A percentile compares a stretch with the other conserved stretches of the same genome.
Conservation (phyloP, 2,113 vertebrate species). For the Rhabdornis inornatus region DNA sequence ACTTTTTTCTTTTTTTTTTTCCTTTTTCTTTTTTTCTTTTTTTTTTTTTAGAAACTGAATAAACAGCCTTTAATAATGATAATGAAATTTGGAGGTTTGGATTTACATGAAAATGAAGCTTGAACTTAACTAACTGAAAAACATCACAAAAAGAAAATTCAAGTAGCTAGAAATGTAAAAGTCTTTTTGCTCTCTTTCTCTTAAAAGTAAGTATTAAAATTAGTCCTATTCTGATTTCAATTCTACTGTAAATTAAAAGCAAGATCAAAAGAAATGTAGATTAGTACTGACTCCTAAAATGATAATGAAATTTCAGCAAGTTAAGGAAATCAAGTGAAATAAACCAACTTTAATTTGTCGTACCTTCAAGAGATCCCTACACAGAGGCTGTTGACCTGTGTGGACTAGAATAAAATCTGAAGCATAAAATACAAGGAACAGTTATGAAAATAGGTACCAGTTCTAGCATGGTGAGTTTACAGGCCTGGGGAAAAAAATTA, state of each 20-base stretch:
- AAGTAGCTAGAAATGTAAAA: not conserved
- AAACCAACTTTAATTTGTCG: not conserved
- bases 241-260: slow-evolving; percentile 1
- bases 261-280: not conserved
- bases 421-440: not conserved
- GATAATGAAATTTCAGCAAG: not conserved
- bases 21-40: not conserved
- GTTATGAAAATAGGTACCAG: not conserved
- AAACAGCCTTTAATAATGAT: slow-evolving; percentile 43
- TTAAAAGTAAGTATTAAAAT: slow-evolving; percentile 11
- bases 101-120: slow-evolving; percentile 46
- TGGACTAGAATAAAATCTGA: not conserved
- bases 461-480: not conserved
- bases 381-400: not conserved
- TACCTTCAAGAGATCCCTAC: not conserved
- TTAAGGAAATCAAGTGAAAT: not conserved
- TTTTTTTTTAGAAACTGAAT: not conserved
- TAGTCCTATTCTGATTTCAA: not conserved
- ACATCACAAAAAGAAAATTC: not conserved
- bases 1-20: not conserved
- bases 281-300: not conserved
- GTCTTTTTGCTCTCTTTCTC: not conserved
- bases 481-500: not conserved
- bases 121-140: slow-evolving; percentile 22
- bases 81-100: slow-evolving; percentile 38